Base-by-base conservation (phyloP, 2,888 invertebrate species). In the Steinernema carpocapsae region DNA sequence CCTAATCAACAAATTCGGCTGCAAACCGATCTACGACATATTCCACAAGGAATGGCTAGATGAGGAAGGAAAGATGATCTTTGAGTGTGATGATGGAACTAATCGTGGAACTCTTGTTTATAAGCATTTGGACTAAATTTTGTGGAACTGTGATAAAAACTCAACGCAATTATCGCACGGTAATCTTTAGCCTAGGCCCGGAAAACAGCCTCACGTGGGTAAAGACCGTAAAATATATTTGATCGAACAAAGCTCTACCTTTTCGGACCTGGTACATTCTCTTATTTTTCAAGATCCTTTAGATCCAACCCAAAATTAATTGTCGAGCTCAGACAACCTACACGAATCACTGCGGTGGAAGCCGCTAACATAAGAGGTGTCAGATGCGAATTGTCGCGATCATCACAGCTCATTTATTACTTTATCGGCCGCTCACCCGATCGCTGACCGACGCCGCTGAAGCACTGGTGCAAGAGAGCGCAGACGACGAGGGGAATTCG, bases 41-140 rank as follows among this genome's bases (percentile, higher is more conserved):
- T 17, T 72, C 24, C 43, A 37, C 22, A 72, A 7, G 7, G 45
- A 73, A 73, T 73, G 73, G 73, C 17, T 32, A 14, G 72, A 72
- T 26, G 43, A 73, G 32, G 22, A 73, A 19, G 73, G 73, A 19
- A 43, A 73, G 12, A 19, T 17, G 26, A 42, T 73, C 70, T 73
- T 73, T 24, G 72, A 73, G 26, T 73, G 73, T 42, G n/a, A 17
- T 10, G 73, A 73, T 42, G 32, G 42, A 19, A 73, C 73, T 1
- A 32, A 24, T n/a, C 26, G 19, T 10, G 73, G 72, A 71, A 73
- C 37, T 7, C 42, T 73, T 12, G 73, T 29, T n/a, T 73, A n/a
- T 19, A 19, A 72, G 32, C 37, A 37, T 37, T 37, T 37, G 37
- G 37, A 10, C 37, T 37, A 37, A 37, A 37, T 10, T 3, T 37